Evolutionary conservation across 1,140 invertebrate genomes (phyloP), one percentile per base, ranked within the genome.

Genomic region (Elysia chlorotica): DNA sequence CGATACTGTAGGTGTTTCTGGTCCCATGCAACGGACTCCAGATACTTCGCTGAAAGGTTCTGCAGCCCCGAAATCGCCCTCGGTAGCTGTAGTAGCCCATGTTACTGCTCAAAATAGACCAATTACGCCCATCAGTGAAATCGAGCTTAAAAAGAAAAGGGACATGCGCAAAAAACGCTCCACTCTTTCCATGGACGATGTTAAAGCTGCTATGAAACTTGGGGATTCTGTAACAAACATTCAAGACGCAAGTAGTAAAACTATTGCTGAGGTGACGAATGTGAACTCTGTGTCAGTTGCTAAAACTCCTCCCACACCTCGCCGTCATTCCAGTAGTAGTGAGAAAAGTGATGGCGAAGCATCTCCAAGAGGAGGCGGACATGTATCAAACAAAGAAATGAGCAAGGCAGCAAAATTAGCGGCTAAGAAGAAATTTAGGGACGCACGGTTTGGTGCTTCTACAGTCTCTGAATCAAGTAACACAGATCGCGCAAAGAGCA

Each of bases 371-470:
- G 37, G 54, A 71, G 30, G 77, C 72, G 33, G 73, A 63, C 48
- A 66, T 36, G 28, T 10, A 59, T n/a, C 41, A 10, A 63, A 54
- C 21, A 76, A 74, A 70, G 71, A 74, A 23, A 41, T 78, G 19
- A 78, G 77, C 63, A 82, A 81, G 66, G 77, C 79, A 21, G 81
- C 81, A 5, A 85, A 83, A 79, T 65, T 82, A 28, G 80, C 82
- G 30, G 83, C 78, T 6, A 81, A 79, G 65, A 79, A 79, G 61
- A 81, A 80, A 63, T 85, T 85, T 62, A 63, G 77, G 25, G 77
- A 76, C 61, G 78, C 81, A 30, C 71, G 83, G 53, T 85, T 85
- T 62, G 83, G 83, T 48, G 77, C 76, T 36, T 81, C 81, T 68
- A 77, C 81, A 33, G 70, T 63, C n/a, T 61, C 71, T 37, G 76